Evolutionary conservation across 1,140 invertebrate genomes (phyloP).

Genomic region (Cardiocondyla obscurior): DNA sequence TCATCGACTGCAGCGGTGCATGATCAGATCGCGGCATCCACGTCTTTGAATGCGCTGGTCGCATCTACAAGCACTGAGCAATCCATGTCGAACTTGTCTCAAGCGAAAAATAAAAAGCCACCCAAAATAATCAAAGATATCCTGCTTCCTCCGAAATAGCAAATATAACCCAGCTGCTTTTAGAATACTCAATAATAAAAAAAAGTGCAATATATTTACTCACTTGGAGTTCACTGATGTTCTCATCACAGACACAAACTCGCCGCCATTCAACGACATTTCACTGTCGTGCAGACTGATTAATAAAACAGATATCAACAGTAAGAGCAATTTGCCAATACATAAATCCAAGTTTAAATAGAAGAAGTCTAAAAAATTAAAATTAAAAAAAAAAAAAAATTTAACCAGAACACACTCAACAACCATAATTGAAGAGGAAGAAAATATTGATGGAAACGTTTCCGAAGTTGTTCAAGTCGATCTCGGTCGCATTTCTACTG

Average conservation of each 20-base stretch:
- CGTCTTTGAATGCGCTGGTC: neutral
- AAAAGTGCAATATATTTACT: neutral
- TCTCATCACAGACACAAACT: too few species aligned
- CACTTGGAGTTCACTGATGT: neutral
- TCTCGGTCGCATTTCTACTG: too few species aligned
- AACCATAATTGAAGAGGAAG: too few species aligned
- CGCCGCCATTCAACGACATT: neutral
- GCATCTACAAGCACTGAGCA: neutral
- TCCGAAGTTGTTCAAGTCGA: too few species aligned
- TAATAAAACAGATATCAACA: too few species aligned
- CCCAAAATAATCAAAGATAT: neutral
- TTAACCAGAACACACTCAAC: too few species aligned
- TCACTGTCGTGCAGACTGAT: neutral
- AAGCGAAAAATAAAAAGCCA: constrained; percentile 32
- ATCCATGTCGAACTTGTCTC: constrained; percentile 49
- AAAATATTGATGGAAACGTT: too few species aligned
- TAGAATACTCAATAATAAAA: neutral
- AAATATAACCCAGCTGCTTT: neutral
- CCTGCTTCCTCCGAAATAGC: neutral
- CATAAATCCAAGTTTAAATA: too few species aligned
- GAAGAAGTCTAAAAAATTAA: too few species aligned
- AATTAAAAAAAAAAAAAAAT: too few species aligned
- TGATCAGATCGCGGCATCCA: neutral
- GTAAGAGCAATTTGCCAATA: neutral
- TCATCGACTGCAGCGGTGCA: neutral